Conservation (phyloP, 1,140 invertebrate genomes). For the Drosophila orosa region DNA sequence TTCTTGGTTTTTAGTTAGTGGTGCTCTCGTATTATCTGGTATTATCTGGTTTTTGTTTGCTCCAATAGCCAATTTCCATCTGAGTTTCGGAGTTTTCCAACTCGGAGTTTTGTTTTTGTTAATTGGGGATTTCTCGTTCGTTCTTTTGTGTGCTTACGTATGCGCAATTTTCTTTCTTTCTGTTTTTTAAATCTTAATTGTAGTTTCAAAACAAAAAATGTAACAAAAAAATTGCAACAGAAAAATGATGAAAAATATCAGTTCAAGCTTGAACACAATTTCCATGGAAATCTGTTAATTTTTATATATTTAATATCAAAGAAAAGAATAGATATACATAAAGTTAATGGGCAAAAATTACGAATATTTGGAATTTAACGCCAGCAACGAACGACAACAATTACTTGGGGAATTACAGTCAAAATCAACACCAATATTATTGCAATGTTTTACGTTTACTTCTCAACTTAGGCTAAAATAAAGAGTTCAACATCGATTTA, state of each 20-base stretch:
- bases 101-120: conserved; percentile 3
- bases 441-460: conserved; percentile 36
- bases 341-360: conserved; percentile 17
- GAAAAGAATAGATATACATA: conserved; percentile 14
- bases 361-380: conserved; percentile 50
- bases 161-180: conserved; percentile 51
- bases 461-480: conserved; percentile 32
- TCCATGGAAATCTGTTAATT: conserved; percentile 30
- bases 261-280: conserved; percentile 5
- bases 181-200: conserved; percentile 18
- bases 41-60: conserved; percentile 41
- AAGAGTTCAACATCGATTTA: conserved; percentile 40
- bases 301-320: conserved; percentile 16
- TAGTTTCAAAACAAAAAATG: conserved; percentile 8
- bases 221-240: conserved; percentile 2
- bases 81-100: not conserved
- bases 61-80: conserved; percentile 41
- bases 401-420: conserved; percentile 37
- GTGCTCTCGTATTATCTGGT: conserved; percentile 8
- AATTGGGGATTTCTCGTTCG: conserved; percentile 12
- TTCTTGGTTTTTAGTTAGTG: conserved; percentile 26
- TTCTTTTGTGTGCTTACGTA: conserved; percentile 70
- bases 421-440: conserved; percentile 58
- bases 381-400: conserved; percentile 60
- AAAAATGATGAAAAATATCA: not conserved